phyloP scores from a whole-genome alignment of 2,797 vertebrate species.

The Phrynocephalus guinanensis region DNA sequence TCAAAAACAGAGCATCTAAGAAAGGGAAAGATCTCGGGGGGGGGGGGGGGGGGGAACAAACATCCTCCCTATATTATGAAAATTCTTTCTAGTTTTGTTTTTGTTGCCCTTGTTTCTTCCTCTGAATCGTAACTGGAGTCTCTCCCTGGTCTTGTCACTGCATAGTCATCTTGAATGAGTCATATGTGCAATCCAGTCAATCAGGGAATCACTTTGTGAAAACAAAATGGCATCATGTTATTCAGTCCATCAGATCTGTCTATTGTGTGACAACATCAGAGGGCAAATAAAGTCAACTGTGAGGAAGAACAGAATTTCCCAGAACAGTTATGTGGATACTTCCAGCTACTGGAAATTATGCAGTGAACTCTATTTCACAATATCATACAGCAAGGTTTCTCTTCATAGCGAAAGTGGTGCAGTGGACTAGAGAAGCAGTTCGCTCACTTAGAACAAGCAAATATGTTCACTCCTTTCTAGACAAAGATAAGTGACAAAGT shows the following conservation, averaged over 20 bases:
- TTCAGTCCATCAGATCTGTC: not conserved
- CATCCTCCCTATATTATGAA: no score
- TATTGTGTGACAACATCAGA: not conserved
- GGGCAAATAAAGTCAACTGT: not conserved
- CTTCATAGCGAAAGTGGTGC: not conserved
- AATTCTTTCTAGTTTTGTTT: no score
- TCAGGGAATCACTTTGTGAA: not conserved
- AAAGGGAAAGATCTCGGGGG: no score
- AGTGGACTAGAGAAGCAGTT: not conserved
- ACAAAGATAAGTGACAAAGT: not conserved
- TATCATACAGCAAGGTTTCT: no score
- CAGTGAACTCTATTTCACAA: no score
- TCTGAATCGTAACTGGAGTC: not conserved
- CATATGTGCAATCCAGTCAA: not conserved
- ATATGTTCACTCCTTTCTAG: not conserved
- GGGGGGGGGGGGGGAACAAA: no score
- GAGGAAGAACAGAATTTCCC: not conserved
- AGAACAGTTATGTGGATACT: no score
- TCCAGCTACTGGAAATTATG: no score
- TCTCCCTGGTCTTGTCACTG: not conserved
- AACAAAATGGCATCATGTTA: not conserved
- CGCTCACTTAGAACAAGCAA: not conserved
- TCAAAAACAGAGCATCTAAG: no score
- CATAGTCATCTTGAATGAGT: not conserved
- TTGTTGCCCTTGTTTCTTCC: not conserved